Evolutionary conservation across 2,888 invertebrate genomes (phyloP).

Genomic region (Cheilosia pagana): DNA sequence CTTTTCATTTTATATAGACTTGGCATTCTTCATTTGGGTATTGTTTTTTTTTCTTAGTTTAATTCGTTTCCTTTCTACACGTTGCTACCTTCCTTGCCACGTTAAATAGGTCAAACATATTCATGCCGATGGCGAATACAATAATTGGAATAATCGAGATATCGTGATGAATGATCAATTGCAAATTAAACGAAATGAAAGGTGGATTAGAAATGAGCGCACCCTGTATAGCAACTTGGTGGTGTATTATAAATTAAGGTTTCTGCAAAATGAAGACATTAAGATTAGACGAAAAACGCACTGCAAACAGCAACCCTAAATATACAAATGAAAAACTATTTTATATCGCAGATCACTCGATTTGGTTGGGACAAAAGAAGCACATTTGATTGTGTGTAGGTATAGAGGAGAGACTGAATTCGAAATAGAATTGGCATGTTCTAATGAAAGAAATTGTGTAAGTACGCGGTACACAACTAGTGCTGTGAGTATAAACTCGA

Average conservation of each 20-base stretch:
- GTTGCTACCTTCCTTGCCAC: conserved; percentile 17
- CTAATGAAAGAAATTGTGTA: no score
- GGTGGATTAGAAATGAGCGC: conserved; percentile 8
- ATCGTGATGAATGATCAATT: conserved; percentile 27
- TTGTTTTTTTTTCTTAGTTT: neutral
- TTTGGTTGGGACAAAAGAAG: no score
- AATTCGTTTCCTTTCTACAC: conserved; percentile 10
- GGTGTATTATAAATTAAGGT: no score
- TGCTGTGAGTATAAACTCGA: no score
- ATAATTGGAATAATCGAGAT: conserved; percentile 48
- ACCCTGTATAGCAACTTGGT: neutral
- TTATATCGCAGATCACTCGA: no score
- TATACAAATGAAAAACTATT: neutral
- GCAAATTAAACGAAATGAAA: conserved; percentile 22
- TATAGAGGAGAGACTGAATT: no score
- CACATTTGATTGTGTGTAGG: no score
- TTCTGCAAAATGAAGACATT: neutral
- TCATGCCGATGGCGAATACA: conserved; percentile 52
- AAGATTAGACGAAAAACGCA: neutral
- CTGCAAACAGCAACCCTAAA: no score
- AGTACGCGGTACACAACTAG: no score
- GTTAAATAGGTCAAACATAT: conserved; percentile 59
- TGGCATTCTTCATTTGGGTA: conserved; percentile 11
- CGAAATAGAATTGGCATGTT: no score
- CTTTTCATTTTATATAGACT: conserved; percentile 3